Base-by-base conservation (phyloP, 2,888 invertebrate species). In the Drosophila pseudotalamancana region DNA sequence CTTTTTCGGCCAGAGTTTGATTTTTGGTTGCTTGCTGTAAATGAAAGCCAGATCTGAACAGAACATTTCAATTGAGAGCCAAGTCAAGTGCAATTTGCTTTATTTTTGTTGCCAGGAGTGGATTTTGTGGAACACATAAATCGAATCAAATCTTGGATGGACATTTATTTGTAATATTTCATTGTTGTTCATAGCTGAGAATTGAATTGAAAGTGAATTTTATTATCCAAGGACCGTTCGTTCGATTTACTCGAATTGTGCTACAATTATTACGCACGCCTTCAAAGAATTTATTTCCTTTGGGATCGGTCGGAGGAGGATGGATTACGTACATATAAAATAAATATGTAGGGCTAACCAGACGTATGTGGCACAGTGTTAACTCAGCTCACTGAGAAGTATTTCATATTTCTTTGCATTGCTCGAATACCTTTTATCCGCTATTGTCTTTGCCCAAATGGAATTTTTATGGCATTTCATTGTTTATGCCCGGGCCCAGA, bases 121-220 rank as follows among this genome's bases (percentile, higher is more conserved):
- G 59, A 27, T 56, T 31, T 49, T 50, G 46, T 8, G 25, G 9
- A 25, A 25, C 6, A 18, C 57, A 75, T 67, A 83, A 86, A 82
- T 82, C 72, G 70, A 83, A 86, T 82, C 81, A 81, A 80, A 72
- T 86, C 72, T 72, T 55, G 9, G 46, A 12, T 50, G 68, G 57
- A 66, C 57, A 46, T 66, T 85, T 80, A 83, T 85, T 72, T 80
- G 69, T 64, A n/a, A 19, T 19, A 16, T n/a, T 19, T 12, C 23
- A 9, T 23, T 27, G 8, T 23, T 9, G 4, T 71, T 57, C 63
- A 57, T 59, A 53, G 71, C 65, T 48, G 23, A 51, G 56, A 87
- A 81, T 85, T 85, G 79, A 81, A 81, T 81, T 72, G 79, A 61
- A 67, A 59, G 55, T 68, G 50, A 68, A 71, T 79, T 69, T 73